phyloP scores from a whole-genome alignment of 2,113 vertebrate species.

The Silurus asotus region DNA sequence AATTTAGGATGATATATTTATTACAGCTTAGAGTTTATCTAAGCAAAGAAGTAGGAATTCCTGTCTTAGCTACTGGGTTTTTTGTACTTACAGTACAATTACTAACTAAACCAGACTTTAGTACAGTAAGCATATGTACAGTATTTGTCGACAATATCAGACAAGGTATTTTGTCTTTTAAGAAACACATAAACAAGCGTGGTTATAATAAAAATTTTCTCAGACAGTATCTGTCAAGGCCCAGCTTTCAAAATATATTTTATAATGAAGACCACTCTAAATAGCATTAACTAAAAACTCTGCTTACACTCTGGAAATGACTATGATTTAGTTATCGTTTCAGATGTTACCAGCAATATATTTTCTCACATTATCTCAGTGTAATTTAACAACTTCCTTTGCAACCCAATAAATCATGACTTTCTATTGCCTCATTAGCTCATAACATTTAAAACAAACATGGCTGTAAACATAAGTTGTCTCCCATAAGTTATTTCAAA shows the following conservation, averaged over 20 bases:
- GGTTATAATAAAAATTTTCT: not conserved
- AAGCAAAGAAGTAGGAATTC: not conserved
- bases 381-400: not conserved
- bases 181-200: not conserved
- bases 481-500: not conserved
- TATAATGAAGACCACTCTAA: not conserved
- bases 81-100: not conserved
- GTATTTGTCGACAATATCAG: not conserved
- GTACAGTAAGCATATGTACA: not conserved
- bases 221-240: not conserved
- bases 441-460: conserved; percentile 45
- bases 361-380: conserved; percentile 48
- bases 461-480: conserved; percentile 14
- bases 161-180: not conserved
- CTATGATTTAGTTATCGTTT: not conserved
- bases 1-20: not conserved
- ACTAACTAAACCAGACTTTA: not conserved
- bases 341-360: conserved; percentile 17
- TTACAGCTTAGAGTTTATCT: not conserved
- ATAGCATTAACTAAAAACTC: not conserved
- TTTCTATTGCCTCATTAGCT: not conserved
- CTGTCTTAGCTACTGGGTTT: not conserved
- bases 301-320: not conserved
- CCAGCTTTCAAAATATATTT: not conserved
- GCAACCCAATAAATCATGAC: conserved; percentile 2